Evolutionary conservation across 1,140 invertebrate genomes (phyloP).

Genomic region (Leptinotarsa defecta): DNA sequence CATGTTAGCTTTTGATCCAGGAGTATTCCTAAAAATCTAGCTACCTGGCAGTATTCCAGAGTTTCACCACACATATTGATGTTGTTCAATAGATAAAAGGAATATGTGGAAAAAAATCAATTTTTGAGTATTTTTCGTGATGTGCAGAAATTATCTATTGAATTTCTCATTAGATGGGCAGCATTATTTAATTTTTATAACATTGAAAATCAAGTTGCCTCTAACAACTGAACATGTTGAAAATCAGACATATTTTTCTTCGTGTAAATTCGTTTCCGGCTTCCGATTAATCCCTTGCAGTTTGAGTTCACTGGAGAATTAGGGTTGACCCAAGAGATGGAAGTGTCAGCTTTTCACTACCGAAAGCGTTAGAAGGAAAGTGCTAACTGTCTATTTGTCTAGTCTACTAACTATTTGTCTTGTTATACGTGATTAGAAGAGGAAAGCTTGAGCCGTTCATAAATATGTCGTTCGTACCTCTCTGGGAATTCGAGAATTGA

Average conservation of each 20-base stretch:
- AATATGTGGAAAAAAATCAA: too few species aligned
- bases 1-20: too few species aligned
- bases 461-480: constrained; percentile 18
- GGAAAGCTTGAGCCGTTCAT: constrained; percentile 13
- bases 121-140: too few species aligned
- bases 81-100: too few species aligned
- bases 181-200: too few species aligned
- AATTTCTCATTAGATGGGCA: too few species aligned
- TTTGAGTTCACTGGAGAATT: constrained; percentile 14
- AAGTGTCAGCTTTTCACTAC: constrained; percentile 23
- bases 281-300: constrained; percentile 28
- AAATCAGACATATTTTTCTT: background rate
- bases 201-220: too few species aligned
- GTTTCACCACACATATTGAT: too few species aligned
- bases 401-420: constrained; percentile 20
- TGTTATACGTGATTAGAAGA: constrained; percentile 18
- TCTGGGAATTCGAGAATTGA: constrained; percentile 11
- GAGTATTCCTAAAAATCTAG: too few species aligned
- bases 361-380: constrained; percentile 4
- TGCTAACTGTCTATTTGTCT: constrained; percentile 28
- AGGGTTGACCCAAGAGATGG: constrained; percentile 17
- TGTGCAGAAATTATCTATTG: too few species aligned
- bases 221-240: too few species aligned
- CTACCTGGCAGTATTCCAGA: too few species aligned
- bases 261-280: background rate